Conservation (phyloP, 2,888 invertebrate genomes). For the Spisula subtruncata region DNA sequence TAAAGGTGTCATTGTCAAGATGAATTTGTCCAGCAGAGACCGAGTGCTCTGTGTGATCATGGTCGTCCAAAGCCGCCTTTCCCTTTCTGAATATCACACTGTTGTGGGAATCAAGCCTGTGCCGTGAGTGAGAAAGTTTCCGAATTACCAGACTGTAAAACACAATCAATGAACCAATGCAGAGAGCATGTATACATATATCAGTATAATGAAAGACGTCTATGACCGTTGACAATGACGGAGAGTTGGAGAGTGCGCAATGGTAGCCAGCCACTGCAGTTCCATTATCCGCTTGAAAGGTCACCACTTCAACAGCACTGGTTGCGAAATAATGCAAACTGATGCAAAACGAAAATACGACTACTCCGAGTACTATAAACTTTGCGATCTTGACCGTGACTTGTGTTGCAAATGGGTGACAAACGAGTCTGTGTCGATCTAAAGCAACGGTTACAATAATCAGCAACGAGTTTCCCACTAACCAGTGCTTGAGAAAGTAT, state of each 20-base stretch:
- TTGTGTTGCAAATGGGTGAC: slow-evolving; percentile 26
- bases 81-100: neutral
- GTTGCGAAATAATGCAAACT: neutral
- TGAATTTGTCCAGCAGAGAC: neutral
- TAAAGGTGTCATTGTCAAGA: neutral
- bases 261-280: neutral
- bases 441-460: neutral
- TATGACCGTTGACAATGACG: neutral
- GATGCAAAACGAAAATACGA: slow-evolving; percentile 1
- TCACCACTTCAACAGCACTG: neutral
- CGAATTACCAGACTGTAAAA: slow-evolving; percentile 3
- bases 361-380: neutral
- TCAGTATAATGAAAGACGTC: neutral
- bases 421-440: slow-evolving; percentile 24
- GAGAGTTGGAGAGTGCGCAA: neutral
- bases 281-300: neutral
- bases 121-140: neutral
- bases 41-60: neutral
- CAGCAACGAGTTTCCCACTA: slow-evolving; percentile 17
- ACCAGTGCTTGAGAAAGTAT: neutral
- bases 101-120: neutral
- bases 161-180: neutral
- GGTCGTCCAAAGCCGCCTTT: neutral
- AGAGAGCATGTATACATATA: slow-evolving; percentile 20
- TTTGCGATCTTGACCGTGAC: neutral